A percentile compares a stretch with the other conserved stretches of the same genome.
phyloP scores from a whole-genome alignment of 2,113 vertebrate genomes.

The Gnathonemus echidnorhynchus region DNA sequence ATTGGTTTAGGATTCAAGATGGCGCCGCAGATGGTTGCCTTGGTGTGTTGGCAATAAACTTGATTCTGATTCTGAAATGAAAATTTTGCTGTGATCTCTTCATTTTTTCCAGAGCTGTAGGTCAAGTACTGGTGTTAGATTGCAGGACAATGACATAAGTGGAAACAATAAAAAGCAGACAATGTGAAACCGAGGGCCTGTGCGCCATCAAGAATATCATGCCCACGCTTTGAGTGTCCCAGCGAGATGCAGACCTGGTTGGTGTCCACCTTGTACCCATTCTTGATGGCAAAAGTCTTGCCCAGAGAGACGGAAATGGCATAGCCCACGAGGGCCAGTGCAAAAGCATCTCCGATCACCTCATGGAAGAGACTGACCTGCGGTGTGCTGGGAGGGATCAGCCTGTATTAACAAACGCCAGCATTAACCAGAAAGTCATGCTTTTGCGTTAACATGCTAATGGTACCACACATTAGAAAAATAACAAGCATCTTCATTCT shows the following conservation, averaged over 20 bases:
- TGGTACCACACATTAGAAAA: background rate
- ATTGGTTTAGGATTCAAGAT: no score
- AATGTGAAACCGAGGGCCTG: background rate
- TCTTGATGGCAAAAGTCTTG: conserved; percentile 90
- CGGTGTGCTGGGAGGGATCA: conserved; percentile 68
- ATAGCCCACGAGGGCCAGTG: conserved; percentile 85
- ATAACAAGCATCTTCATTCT: background rate
- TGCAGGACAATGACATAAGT: background rate
- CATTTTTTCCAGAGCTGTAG: background rate
- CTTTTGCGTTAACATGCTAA: background rate
- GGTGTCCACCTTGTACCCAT: conserved; percentile 91
- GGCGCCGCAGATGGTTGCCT: no score
- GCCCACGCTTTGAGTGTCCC: background rate
- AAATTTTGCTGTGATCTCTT: no score
- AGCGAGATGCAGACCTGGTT: conserved; percentile 73
- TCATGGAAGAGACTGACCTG: conserved; percentile 55
- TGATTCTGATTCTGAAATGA: no score
- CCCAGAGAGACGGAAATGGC: conserved; percentile 89
- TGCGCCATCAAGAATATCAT: background rate
- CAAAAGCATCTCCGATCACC: conserved; percentile 79
- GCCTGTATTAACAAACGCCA: conserved; percentile 48
- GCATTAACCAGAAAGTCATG: background rate
- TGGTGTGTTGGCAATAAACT: no score
- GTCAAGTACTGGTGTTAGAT: background rate
- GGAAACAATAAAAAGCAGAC: background rate